Evolutionary conservation across 2,113 vertebrate genomes (phyloP).

Genomic region (Chloroceryle aenea): DNA sequence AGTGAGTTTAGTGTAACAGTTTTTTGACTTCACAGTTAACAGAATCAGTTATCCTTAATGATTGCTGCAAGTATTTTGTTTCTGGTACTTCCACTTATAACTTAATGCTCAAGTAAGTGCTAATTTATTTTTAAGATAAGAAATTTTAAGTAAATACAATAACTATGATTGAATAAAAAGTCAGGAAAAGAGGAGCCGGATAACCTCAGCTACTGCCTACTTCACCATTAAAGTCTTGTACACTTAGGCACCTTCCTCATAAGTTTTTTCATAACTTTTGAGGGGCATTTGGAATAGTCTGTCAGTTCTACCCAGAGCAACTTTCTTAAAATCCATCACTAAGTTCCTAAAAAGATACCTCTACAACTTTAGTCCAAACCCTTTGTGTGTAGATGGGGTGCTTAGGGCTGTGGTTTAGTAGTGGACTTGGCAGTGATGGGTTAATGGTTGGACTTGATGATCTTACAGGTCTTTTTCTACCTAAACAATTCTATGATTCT

Average conservation of each 20-base stretch:
- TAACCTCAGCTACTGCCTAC: neutral
- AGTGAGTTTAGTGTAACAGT: constrained; percentile 74
- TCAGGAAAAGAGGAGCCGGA: neutral
- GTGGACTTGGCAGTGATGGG: neutral
- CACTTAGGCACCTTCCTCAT: neutral
- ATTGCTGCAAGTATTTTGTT: neutral
- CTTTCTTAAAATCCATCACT: neutral
- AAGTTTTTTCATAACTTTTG: neutral
- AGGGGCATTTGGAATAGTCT: neutral
- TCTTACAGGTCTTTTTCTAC: neutral
- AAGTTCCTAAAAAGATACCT: neutral
- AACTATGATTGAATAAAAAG: neutral
- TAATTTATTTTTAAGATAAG: neutral
- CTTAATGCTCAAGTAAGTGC: neutral
- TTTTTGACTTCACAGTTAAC: neutral
- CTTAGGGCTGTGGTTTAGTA: neutral
- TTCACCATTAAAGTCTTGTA: neutral
- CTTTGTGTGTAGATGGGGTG: neutral
- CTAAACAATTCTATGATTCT: neutral
- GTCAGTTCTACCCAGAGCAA: neutral
- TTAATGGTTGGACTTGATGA: neutral
- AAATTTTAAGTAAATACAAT: neutral
- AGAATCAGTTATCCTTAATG: neutral
- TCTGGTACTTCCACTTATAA: neutral
- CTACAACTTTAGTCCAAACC: neutral